A percentile compares a stretch with the other conserved stretches of the same genome.
These are phyloP conservation scores for Zaprionus gabonicus DNA, from an alignment of 1,140 invertebrate species.

Conservation along the genomic window DNA sequence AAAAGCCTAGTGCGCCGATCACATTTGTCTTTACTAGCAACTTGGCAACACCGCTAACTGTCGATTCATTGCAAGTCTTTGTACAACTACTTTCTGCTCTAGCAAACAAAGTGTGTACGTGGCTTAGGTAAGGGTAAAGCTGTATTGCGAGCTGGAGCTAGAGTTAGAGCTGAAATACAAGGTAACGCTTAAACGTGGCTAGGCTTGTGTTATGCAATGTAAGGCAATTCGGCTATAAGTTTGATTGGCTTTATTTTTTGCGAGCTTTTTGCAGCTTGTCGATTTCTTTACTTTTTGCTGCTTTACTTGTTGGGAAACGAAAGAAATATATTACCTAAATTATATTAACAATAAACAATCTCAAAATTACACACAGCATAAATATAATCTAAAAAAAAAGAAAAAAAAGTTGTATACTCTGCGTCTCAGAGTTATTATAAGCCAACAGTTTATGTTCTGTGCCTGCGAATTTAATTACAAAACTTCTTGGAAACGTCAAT, in stretches of 20 bases:
- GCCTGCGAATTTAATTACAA: no score
- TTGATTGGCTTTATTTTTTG: slow-evolving; percentile 64
- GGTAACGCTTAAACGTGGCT: slow-evolving; percentile 20
- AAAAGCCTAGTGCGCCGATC: slow-evolving; percentile 57
- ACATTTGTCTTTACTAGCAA: slow-evolving; percentile 67
- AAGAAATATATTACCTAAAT: slow-evolving; percentile 33
- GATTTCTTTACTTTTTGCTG: slow-evolving; percentile 45
- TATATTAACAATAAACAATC: slow-evolving; percentile 38
- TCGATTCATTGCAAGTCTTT: slow-evolving; percentile 44
- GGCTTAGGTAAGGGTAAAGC: slow-evolving; percentile 34
- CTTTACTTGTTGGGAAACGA: slow-evolving; percentile 45
- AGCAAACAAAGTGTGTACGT: slow-evolving; percentile 63
- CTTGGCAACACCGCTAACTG: slow-evolving; percentile 43
- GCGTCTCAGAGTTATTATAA: no score
- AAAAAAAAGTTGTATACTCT: no score
- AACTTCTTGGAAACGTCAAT: no score
- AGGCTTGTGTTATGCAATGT: slow-evolving; percentile 62
- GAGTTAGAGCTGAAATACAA: not conserved
- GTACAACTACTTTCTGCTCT: slow-evolving; percentile 60
- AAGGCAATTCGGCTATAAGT: slow-evolving; percentile 68
- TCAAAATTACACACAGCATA: no score
- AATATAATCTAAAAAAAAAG: no score
- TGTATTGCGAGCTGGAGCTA: not conserved
- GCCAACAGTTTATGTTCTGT: no score
- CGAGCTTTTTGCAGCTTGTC: slow-evolving; percentile 41